Conservation (phyloP, 2,797 vertebrate species). For the Semaprochilodus insignis region DNA sequence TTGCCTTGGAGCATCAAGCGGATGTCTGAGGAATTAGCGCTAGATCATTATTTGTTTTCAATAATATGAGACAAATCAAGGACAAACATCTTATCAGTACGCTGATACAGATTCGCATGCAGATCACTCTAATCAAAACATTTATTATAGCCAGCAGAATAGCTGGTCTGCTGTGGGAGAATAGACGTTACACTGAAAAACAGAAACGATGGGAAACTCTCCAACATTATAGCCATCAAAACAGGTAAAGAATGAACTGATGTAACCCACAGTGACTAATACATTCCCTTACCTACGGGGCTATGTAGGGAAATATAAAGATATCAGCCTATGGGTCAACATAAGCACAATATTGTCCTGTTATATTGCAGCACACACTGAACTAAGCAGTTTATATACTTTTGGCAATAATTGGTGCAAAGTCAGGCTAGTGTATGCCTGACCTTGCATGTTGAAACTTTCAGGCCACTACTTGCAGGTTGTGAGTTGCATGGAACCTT, state of each 20-base stretch:
- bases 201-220: neutral
- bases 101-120: neutral
- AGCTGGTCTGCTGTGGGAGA: neutral
- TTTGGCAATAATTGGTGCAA: neutral
- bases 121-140: neutral
- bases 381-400: neutral
- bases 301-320: too few species aligned
- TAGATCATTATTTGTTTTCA: neutral
- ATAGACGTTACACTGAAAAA: neutral
- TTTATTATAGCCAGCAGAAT: neutral
- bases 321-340: too few species aligned
- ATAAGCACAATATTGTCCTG: too few species aligned
- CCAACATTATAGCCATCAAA: neutral
- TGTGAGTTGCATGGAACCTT: too few species aligned
- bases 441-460: too few species aligned
- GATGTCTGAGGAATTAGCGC: neutral
- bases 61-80: neutral
- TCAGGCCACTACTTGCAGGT: too few species aligned
- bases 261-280: too few species aligned
- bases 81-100: neutral
- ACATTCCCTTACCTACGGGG: too few species aligned
- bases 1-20: neutral
- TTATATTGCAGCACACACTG: neutral
- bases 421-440: neutral
- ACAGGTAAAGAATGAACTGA: neutral